Evolutionary conservation across 2,113 vertebrate genomes (phyloP), one percentile per base, ranked within the genome.

Genomic region (Chloropsis hardwickii): DNA sequence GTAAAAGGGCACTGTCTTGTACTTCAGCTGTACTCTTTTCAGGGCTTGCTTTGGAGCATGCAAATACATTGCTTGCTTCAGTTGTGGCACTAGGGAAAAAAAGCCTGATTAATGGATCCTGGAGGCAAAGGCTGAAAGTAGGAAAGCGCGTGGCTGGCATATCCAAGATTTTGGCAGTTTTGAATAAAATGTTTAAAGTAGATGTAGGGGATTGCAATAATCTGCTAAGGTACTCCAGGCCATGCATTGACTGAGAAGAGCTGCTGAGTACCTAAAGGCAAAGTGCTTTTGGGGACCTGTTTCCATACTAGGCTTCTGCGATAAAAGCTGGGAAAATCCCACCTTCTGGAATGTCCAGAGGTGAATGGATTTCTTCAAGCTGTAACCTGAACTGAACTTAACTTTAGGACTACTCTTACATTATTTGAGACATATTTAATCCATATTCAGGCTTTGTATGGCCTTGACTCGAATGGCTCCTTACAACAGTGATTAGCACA

Each of bases 61-160:
- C 8, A 31, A 60, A 62, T 10, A 40, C 6, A 69, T 28, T n/a
- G 35, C 9, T 9, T 44, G 20, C 20, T 60, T 81, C 27, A 7
- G 11, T 2, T n/a, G 20, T 40, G 4, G 15, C n/a, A 17, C n/a
- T 18, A 45, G 40, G 8, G 17, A 2, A 35, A 72, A 92, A 47
- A 87, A 27, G 37, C 13, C 1, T 28, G 3, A 15, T 47, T 44
- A 56, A 48, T 35, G 33, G 35, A 57, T 88, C n/a, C 37, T 77
- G 83, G n/a, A 57, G 12, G 31, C 22, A 76, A 48, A 60, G 45
- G 4, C 27, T 85, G 11, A 28, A 67, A 86, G 21, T 14, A 37
- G 40, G 10, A 20, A 64, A 25, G 15, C 0, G 0, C 0, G 0
- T 67, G 22, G 4, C 51, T 69, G 51, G 5, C 4, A 9, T 24